Base-by-base conservation (phyloP, 1,140 invertebrate species). In the Drosophila nasuta region DNA sequence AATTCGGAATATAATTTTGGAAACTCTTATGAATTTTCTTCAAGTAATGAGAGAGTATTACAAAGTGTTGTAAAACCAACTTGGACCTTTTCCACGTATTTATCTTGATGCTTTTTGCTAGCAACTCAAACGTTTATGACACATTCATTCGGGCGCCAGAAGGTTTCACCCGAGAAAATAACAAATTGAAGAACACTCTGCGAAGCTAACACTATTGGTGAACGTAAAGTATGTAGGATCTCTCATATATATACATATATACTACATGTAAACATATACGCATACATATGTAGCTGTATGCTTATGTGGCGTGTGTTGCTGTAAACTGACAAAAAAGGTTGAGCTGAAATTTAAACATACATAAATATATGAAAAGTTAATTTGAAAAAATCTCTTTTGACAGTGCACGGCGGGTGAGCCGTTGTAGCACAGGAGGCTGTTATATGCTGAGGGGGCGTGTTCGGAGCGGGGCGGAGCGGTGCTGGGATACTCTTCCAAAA, bases 351-450 rank as follows among this genome's bases (percentile, higher is more conserved):
- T 81, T 88, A 81, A 88, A 78, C 83, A 76, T 80, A 89, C 86
- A 89, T 86, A 89, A 86, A 86, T 90, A 90, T 89, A 90, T 89
- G 73, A 89, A 90, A 89, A 89, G 86, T 89, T 89, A 89, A 89
- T 89, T 89, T 89, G 86, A 89, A 89, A 89, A 89, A 89, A 89
- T 89, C 81, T 89, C 86, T 89, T 89, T 89, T 89, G 86, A 89
- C 86, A 89, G 85, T 75, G 43, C 74, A 56, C 70, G 48, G 75
- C 57, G 65, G 70, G 70, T 38, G 60, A 30, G 25, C 49, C 54
- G 52, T 10, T 17, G n/a, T 5, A 38, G 7, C 51, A 30, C n/a
- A 63, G 70, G 15, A 33, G 43, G 25, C 8, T 3, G 56, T 43
- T 35, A 49, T 7, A 46, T 8, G 41, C n/a, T 45, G 10, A 17